phyloP scores from a whole-genome alignment of 2,888 invertebrate species.

The Tetranychus piercei region DNA sequence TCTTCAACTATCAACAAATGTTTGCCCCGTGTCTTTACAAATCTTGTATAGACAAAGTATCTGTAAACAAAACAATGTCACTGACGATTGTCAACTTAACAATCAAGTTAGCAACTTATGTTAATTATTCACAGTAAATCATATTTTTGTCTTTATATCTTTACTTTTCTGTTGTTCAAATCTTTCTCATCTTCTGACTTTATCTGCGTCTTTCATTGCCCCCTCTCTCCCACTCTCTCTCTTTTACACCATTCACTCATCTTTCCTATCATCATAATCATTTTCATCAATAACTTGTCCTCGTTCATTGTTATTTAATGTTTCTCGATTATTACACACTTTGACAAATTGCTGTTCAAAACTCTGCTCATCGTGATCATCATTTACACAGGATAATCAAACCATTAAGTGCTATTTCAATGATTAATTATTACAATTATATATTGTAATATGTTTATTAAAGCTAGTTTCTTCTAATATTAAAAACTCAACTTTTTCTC shows the following conservation, averaged over 20 bases:
- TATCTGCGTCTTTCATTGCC: no score
- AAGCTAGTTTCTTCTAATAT: no score
- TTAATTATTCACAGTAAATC: no score
- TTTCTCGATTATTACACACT: not conserved
- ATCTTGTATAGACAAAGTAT: no score
- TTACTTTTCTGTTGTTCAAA: no score
- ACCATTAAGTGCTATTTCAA: not conserved
- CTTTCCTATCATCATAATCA: not conserved
- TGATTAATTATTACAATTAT: not conserved
- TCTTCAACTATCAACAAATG: no score
- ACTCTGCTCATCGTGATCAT: not conserved
- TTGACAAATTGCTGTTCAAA: not conserved
- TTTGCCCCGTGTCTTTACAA: no score
- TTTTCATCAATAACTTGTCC: not conserved
- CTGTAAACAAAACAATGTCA: no score
- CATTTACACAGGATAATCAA: not conserved
- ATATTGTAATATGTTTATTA: not conserved
- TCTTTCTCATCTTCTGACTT: not conserved
- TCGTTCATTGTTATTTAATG: not conserved
- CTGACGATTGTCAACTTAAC: no score
- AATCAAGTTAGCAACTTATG: no score
- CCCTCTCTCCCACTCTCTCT: constrained; percentile 3
- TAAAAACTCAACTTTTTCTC: no score
- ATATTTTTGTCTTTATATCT: no score
- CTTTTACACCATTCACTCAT: not conserved